Conservation (phyloP, 2,797 vertebrate genomes). For the Serranus cabrilla region DNA sequence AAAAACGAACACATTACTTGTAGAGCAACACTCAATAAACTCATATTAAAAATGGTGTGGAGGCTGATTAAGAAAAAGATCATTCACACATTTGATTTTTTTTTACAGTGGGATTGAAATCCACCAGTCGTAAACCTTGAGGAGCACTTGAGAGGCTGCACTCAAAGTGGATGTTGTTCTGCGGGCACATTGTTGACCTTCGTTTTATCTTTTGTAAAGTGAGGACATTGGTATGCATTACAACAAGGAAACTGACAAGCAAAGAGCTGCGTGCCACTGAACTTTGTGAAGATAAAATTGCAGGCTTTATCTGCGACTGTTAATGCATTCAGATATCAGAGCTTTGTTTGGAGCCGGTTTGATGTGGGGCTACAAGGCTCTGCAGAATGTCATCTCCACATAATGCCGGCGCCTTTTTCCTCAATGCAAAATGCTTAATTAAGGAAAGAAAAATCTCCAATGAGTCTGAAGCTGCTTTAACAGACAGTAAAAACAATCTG, state of each 20-base stretch:
- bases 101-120: slow-evolving; percentile 4
- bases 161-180: slow-evolving; percentile 23
- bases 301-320: slow-evolving; percentile 47
- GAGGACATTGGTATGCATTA: slow-evolving; percentile 56
- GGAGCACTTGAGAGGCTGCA: slow-evolving; percentile 16
- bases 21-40: slow-evolving; percentile 19
- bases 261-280: slow-evolving; percentile 39
- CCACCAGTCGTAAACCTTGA: background rate
- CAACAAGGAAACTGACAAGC: slow-evolving; percentile 24
- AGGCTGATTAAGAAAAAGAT: background rate
- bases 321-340: slow-evolving; percentile 52
- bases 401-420: slow-evolving; percentile 6
- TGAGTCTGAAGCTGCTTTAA: background rate
- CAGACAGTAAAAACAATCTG: slow-evolving; percentile 5
- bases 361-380: slow-evolving; percentile 20
- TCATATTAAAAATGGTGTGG: background rate
- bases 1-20: slow-evolving; percentile 11
- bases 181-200: slow-evolving; percentile 34
- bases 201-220: slow-evolving; percentile 15
- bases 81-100: background rate
- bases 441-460: background rate
- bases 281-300: slow-evolving; percentile 52
- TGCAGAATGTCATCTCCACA: slow-evolving; percentile 7
- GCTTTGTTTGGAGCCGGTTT: slow-evolving; percentile 46
- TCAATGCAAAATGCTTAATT: slow-evolving; percentile 25